A percentile compares a stretch with the other conserved stretches of the same genome.
Conservation (phyloP, 2,113 vertebrate species). For the Pseudorectes ferrugineus region DNA sequence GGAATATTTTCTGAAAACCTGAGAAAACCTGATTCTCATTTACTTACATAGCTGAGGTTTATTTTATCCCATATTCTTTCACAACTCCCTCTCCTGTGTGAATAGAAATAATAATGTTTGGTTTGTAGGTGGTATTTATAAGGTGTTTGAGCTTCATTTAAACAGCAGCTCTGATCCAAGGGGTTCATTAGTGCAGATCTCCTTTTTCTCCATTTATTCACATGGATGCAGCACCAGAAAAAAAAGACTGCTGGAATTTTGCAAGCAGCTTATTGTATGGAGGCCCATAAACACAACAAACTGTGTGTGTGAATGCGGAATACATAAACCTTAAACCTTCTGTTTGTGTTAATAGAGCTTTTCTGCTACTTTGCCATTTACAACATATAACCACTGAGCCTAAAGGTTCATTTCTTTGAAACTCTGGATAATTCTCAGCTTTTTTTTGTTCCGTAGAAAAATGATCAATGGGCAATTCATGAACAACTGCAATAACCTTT, state of each 20-base stretch:
- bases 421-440: not conserved
- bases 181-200: not conserved
- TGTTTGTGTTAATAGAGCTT: not conserved
- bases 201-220: not conserved
- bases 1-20: not conserved
- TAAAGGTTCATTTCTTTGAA: not conserved
- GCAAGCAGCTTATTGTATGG: not conserved
- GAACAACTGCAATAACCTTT: not conserved
- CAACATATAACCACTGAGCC: not conserved
- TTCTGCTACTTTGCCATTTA: not conserved
- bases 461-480: not conserved
- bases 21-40: not conserved
- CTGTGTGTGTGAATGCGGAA: not conserved
- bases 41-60: not conserved
- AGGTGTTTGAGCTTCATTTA: not conserved
- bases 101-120: not conserved
- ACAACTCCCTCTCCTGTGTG: not conserved
- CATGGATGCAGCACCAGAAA: not conserved
- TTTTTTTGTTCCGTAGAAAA: not conserved
- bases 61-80: not conserved
- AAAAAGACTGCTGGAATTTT: not conserved
- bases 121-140: not conserved
- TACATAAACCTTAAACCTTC: not conserved
- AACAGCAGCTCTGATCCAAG: not conserved
- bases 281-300: not conserved